Evolutionary conservation across 2,113 vertebrate species (phyloP).

Genomic region (Bungarus multicinctus): DNA sequence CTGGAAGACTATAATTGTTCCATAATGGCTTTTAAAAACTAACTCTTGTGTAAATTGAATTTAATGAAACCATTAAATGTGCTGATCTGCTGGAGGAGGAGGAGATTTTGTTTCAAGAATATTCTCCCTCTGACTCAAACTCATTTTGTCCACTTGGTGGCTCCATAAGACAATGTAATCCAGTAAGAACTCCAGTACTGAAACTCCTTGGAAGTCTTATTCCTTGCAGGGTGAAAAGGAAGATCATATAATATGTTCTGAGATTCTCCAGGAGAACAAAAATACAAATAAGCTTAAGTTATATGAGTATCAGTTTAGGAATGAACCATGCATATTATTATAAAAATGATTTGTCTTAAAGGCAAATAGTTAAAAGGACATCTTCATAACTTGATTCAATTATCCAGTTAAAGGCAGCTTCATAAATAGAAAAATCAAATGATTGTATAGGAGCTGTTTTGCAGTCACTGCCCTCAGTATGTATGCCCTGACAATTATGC

Average conservation of each 20-base stretch:
- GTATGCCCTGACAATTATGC: neutral
- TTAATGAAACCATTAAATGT: neutral
- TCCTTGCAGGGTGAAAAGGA: neutral
- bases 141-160: constrained; percentile 46
- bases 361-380: neutral
- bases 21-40: neutral
- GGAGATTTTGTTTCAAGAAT: neutral
- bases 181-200: neutral
- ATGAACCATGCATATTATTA: neutral
- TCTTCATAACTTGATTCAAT: neutral
- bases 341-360: neutral
- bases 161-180: constrained; percentile 30
- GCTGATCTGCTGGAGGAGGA: neutral
- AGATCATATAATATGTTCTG: neutral
- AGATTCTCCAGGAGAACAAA: neutral
- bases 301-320: neutral
- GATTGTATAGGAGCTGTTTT: neutral
- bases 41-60: neutral
- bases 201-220: neutral
- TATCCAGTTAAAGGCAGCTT: neutral
- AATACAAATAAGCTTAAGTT: neutral
- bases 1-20: neutral
- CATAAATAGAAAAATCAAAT: neutral
- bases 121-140: neutral
- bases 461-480: neutral